Percentiles rank a stretch among this genome's conserved stretches.
Evolutionary conservation across 2,797 vertebrate genomes (phyloP).

Genomic region (Bufotes viridis): DNA sequence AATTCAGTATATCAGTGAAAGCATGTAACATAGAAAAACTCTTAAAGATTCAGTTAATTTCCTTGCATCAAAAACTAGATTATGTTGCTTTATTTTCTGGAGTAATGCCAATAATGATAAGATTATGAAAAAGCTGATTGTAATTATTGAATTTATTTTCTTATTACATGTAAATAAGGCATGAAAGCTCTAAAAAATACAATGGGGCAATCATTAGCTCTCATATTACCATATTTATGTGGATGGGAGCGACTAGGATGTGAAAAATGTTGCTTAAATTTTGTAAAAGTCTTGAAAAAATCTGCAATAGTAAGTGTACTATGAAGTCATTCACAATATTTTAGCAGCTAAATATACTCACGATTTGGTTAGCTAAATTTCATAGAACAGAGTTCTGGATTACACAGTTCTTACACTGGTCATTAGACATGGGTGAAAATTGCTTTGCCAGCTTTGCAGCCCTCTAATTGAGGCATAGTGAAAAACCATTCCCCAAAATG

Average conservation of each 20-base stretch:
- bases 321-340: background rate
- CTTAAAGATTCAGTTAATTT: background rate
- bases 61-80: background rate
- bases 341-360: background rate
- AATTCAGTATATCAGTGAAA: background rate
- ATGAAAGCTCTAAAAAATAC: background rate
- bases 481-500: background rate
- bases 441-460: background rate
- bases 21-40: background rate
- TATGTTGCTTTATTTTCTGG: background rate
- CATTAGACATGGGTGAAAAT: background rate
- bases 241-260: background rate
- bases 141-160: constrained; percentile 4
- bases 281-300: background rate
- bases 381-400: background rate
- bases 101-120: background rate
- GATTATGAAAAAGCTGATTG: background rate
- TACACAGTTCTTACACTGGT: background rate
- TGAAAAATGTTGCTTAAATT: background rate
- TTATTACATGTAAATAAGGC: constrained; percentile 4
- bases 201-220: background rate
- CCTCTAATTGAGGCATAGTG: background rate
- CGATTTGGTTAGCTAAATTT: background rate
- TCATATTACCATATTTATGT: background rate
- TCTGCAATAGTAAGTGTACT: background rate